phyloP scores from a whole-genome alignment of 1,140 invertebrate genomes.

The Drosophila pallidifrons region DNA sequence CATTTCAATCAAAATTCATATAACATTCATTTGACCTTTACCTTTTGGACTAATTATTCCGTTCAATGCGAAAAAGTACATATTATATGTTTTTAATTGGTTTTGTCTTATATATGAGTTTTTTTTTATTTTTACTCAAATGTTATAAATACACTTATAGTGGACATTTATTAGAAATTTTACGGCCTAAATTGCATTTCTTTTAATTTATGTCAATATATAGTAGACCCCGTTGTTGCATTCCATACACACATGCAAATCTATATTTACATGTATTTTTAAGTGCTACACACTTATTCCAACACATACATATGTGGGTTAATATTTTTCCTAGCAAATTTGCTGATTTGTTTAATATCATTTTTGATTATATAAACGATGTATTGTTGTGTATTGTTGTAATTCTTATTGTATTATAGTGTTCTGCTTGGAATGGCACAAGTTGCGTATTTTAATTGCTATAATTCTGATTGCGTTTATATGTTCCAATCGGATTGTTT shows the following conservation, averaged over 20 bases:
- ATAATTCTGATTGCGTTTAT: too few species aligned
- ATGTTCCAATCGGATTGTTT: too few species aligned
- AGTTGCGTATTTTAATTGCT: too few species aligned
- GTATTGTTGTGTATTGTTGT: too few species aligned
- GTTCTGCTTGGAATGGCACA: too few species aligned
- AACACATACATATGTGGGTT: not conserved
- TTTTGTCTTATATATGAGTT: not conserved
- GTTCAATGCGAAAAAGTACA: constrained; percentile 2
- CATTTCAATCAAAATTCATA: constrained; percentile 7
- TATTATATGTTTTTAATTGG: not conserved
- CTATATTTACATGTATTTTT: not conserved
- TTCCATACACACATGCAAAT: constrained; percentile 2
- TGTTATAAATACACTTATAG: not conserved
- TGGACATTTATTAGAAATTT: not conserved
- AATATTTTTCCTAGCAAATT: not conserved
- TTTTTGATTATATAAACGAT: not conserved
- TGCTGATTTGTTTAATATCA: not conserved
- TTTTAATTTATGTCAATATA: not conserved
- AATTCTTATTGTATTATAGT: too few species aligned
- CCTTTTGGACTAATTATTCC: constrained; percentile 25
- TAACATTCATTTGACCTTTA: constrained; percentile 73
- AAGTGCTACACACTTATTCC: too few species aligned
- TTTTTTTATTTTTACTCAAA: not conserved
- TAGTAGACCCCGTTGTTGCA: not conserved
- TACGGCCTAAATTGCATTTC: not conserved